phyloP scores from a whole-genome alignment of 2,797 vertebrate genomes.

The Paedocypris micromegethes region DNA sequence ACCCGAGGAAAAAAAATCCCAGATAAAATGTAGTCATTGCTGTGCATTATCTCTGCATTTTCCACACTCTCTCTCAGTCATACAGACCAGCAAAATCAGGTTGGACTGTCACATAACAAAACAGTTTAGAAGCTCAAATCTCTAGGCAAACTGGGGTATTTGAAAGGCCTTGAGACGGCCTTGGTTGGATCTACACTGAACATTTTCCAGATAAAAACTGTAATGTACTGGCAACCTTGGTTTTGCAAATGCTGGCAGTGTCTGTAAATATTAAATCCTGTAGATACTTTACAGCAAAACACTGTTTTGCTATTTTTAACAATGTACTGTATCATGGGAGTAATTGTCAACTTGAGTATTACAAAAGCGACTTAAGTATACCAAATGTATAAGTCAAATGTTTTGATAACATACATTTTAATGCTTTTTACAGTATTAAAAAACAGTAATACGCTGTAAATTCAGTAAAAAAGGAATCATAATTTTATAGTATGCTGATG shows the following conservation, averaged over 20 bases:
- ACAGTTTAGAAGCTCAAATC: conserved; percentile 10
- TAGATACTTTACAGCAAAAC: neutral
- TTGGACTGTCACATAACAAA: conserved; percentile 33
- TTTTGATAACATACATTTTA: too few relatives aligned
- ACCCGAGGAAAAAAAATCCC: conserved; percentile 36
- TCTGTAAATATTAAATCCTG: neutral
- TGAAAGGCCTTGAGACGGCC: conserved; percentile 30
- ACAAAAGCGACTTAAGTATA: too few relatives aligned
- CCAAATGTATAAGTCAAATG: too few relatives aligned
- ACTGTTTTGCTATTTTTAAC: too few relatives aligned
- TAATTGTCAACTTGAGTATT: too few relatives aligned
- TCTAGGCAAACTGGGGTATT: conserved; percentile 15
- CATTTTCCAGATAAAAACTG: too few relatives aligned
- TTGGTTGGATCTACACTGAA: conserved; percentile 13
- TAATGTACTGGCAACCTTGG: too few relatives aligned
- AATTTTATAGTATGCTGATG: too few relatives aligned
- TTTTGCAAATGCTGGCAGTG: neutral
- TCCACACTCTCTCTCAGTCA: conserved; percentile 29
- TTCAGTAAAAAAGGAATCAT: too few relatives aligned
- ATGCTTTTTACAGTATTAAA: too few relatives aligned
- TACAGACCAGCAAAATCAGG: conserved; percentile 27
- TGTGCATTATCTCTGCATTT: conserved; percentile 18
- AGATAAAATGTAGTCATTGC: conserved; percentile 24
- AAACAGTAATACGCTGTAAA: too few relatives aligned
- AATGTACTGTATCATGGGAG: too few relatives aligned